Percentiles rank a stretch among this genome's conserved stretches.
These are phyloP conservation scores for Ypsolopha sequella DNA, from an alignment of 2,888 invertebrate species.

Conservation along the genomic window DNA sequence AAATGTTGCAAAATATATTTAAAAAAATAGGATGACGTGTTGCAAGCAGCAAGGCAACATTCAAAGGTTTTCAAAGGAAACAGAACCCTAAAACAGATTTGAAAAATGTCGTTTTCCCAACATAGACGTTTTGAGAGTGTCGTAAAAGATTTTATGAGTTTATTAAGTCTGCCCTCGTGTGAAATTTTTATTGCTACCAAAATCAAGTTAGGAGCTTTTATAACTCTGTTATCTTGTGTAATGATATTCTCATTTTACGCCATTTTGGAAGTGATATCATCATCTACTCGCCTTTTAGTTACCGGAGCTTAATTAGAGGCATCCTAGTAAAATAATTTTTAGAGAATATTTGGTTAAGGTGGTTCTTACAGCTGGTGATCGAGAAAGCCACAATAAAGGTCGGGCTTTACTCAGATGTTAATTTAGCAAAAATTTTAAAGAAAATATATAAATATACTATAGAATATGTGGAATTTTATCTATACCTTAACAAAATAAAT, in stretches of 20 bases:
- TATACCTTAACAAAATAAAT: too few relatives aligned
- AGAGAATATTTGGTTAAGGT: too few relatives aligned
- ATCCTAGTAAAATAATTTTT: too few relatives aligned
- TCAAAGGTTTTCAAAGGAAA: background rate
- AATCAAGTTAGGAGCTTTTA: slow-evolving; percentile 2
- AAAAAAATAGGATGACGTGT: too few relatives aligned
- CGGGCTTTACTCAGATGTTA: too few relatives aligned
- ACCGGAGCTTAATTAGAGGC: too few relatives aligned
- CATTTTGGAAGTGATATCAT: background rate
- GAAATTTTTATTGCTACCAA: slow-evolving; percentile 1
- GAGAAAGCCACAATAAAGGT: too few relatives aligned
- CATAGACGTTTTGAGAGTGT: background rate
- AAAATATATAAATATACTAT: too few relatives aligned
- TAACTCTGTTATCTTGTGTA: background rate
- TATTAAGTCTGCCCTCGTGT: slow-evolving; percentile 4
- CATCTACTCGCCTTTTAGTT: background rate
- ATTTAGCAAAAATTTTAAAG: too few relatives aligned
- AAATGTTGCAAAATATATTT: too few relatives aligned
- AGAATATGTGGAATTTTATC: too few relatives aligned
- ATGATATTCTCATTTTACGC: slow-evolving; percentile 4
- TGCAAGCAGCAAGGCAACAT: background rate
- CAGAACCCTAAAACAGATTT: background rate
- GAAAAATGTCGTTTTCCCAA: background rate
- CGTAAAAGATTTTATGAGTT: slow-evolving; percentile 8
- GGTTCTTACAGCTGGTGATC: too few relatives aligned